Evolutionary conservation across 1,140 invertebrate species (phyloP).

Genomic region (Bicyclus anynana): DNA sequence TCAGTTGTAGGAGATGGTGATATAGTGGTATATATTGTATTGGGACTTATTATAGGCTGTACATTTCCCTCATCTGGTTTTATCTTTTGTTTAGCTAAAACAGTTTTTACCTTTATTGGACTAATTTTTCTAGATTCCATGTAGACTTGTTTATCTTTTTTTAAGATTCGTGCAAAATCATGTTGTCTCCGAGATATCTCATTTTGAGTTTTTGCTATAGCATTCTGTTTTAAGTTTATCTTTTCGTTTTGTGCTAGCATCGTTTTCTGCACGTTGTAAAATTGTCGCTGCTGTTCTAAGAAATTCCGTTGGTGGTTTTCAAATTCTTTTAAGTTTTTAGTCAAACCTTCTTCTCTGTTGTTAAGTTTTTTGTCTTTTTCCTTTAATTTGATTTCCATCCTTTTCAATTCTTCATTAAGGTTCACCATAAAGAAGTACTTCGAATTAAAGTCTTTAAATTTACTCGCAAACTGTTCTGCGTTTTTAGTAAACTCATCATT

Average conservation of each 20-base stretch:
- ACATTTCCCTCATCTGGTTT: constrained; percentile 11
- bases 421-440: constrained; percentile 48
- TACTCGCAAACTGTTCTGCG: constrained; percentile 32
- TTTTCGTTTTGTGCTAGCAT: constrained; percentile 63
- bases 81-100: constrained; percentile 25
- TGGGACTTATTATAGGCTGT: constrained; percentile 14
- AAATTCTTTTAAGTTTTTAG: constrained; percentile 53
- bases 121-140: constrained; percentile 19
- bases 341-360: constrained; percentile 44
- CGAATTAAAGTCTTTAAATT: constrained; percentile 49
- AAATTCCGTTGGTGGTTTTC: constrained; percentile 64
- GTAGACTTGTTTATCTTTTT: constrained; percentile 53
- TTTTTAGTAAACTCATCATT: constrained; percentile 55
- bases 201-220: constrained; percentile 56
- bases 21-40: not conserved
- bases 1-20: constrained; percentile 32
- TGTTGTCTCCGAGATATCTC: constrained; percentile 59
- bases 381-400: constrained; percentile 37
- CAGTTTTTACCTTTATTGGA: constrained; percentile 18
- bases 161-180: constrained; percentile 55
- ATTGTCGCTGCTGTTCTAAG: constrained; percentile 55
- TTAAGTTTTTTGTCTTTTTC: constrained; percentile 39
- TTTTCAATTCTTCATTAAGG: constrained; percentile 41
- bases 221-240: constrained; percentile 55
- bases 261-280: constrained; percentile 57